Base-by-base conservation (phyloP, 2,888 invertebrate species). In the Drosophila pseudotakahashii region DNA sequence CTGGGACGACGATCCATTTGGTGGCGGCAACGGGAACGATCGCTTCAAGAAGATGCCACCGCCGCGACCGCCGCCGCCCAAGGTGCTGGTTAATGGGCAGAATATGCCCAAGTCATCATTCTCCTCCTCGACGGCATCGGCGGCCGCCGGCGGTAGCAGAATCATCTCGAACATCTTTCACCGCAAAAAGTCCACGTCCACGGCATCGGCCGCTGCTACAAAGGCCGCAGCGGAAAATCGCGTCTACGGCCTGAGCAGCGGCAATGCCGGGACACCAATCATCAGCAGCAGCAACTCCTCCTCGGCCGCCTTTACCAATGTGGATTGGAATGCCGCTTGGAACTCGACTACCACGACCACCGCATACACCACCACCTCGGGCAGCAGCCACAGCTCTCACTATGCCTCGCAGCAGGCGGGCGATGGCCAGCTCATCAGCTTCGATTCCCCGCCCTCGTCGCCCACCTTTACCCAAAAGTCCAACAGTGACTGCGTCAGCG, bases 401-500 rank as follows among this genome's bases (percentile, higher is more conserved):
- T 26, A 73, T 51, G n/a, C 69, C 48, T 30, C 68, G 9, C 68
- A 67, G n/a, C 61, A 71, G 7, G 75, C 55, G 45, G 39, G 53
- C 1, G 90, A 90, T 44, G 81, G 77, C 4, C 94, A 95, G 62
- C 90, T 96, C 50, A 96, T 96, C 81, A 95, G 95, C 90, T 93
- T 96, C 44, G 93, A 95, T 81, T 94, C 95, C 10, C 96, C 96
- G 2, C 95, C 96, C 0, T 95, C 95, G 77, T 96, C 96, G 7
- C 96, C 96, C 30, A 95, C 95, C 0, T 94, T 95, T 59, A 96
- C 95, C 9, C 95, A 95, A 19, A 93, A 95, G 75, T 96, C 95
- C 0, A 95, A 95, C 86, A 95, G 95, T 89, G 95, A 96, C 89
- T 95, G 95, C 37, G 94, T 95, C 9, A 95, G 95, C 91, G 94